phyloP scores from a whole-genome alignment of 2,888 invertebrate genomes.

The Mayetiola destructor region DNA sequence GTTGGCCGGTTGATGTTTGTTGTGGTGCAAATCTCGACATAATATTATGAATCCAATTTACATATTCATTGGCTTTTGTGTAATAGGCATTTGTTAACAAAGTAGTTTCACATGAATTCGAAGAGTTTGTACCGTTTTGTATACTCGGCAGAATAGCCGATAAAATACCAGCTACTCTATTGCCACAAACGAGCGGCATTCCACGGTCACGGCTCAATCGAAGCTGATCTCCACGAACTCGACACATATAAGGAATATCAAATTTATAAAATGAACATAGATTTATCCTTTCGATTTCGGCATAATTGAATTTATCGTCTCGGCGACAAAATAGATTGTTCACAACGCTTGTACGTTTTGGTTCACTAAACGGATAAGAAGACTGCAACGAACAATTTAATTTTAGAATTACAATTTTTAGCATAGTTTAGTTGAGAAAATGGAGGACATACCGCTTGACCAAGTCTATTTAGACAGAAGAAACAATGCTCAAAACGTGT shows the following conservation, averaged over 20 bases:
- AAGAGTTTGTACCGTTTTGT: background rate
- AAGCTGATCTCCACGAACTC: constrained; percentile 2
- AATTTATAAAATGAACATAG: background rate
- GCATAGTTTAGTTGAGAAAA: background rate
- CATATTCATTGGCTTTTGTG: constrained; percentile 12
- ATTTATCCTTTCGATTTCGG: background rate
- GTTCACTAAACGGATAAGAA: background rate
- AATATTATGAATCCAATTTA: constrained; percentile 17
- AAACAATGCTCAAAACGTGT: background rate
- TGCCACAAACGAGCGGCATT: constrained; percentile 17
- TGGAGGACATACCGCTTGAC: background rate
- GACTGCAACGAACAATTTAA: background rate
- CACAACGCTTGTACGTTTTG: background rate
- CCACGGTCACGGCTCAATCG: constrained; percentile 16
- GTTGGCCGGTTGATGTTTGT: background rate
- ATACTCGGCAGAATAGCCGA: constrained; percentile 15
- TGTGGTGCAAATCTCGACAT: background rate
- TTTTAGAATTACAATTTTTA: background rate
- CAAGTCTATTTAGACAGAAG: background rate
- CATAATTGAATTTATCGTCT: background rate
- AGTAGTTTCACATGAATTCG: constrained; percentile 4
- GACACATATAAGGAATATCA: background rate
- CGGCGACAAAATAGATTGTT: background rate
- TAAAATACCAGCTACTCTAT: constrained; percentile 16
- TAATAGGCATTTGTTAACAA: constrained; percentile 16